These are phyloP conservation scores for Bos indicus DNA, from an alignment of 2,113 vertebrate genomes.

Conservation along the genomic window DNA sequence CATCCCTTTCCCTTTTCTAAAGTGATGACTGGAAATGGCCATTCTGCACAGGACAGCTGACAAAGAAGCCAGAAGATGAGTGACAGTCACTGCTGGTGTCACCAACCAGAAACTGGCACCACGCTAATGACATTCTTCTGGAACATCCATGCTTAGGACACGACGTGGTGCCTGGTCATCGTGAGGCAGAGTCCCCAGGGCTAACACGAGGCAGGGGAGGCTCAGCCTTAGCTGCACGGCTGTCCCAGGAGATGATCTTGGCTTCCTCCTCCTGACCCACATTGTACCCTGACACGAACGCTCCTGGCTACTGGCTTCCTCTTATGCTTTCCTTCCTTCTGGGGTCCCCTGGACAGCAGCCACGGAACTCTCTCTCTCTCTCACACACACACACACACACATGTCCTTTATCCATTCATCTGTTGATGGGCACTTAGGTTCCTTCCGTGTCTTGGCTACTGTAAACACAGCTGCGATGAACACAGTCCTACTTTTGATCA, in stretches of 20 bases:
- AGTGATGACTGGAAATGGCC: not conserved
- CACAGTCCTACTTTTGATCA: not conserved
- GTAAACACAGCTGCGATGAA: not conserved
- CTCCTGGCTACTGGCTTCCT: not conserved
- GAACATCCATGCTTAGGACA: rapidly evolving
- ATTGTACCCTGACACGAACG: not conserved
- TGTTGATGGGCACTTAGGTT: not conserved
- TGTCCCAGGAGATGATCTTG: rapidly evolving
- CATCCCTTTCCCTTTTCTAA: not conserved
- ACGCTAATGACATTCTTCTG: too few relatives aligned
- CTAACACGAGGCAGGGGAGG: not conserved
- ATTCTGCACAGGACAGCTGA: not conserved
- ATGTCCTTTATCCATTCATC: not conserved
- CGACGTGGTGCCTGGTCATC: rapidly evolving
- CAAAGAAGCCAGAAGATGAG: not conserved
- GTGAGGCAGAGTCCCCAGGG: not conserved
- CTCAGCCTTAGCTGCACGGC: rapidly evolving
- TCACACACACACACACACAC: not conserved
- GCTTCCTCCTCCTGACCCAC: not conserved
- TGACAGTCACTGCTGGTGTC: not conserved
- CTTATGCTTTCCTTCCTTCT: not conserved
- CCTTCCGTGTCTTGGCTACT: not conserved
- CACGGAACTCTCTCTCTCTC: not conserved
- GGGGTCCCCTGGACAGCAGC: not conserved
- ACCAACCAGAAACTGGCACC: not conserved